Evolutionary conservation across 2,888 invertebrate genomes (phyloP).

Genomic region (Listrodromus nycthemerus): DNA sequence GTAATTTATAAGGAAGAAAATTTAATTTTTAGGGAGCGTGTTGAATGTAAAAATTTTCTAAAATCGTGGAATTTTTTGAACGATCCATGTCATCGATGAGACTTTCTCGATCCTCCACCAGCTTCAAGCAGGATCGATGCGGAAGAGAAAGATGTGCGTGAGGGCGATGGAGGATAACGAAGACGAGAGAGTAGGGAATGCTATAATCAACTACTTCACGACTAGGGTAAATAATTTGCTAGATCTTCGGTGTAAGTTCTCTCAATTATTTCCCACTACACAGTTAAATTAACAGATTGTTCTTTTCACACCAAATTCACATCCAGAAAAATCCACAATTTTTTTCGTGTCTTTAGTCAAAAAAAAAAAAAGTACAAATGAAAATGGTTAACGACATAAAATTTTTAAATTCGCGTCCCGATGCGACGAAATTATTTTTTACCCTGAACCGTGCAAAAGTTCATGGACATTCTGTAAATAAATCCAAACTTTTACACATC

Average conservation of each 20-base stretch:
- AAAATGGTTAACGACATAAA: too few species aligned
- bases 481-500: slow-evolving; percentile 28
- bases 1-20: not conserved
- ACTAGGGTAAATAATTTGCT: slow-evolving; percentile 77
- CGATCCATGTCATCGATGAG: slow-evolving; percentile 56
- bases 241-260: slow-evolving; percentile 21
- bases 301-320: too few species aligned
- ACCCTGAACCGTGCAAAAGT: too few species aligned
- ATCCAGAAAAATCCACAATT: too few species aligned
- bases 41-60: not conserved
- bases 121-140: slow-evolving; percentile 64
- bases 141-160: slow-evolving; percentile 77
- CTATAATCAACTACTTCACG: slow-evolving; percentile 81
- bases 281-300: too few species aligned
- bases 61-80: not conserved
- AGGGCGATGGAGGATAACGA: slow-evolving; percentile 78
- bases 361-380: too few species aligned
- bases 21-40: not conserved
- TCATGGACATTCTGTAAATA: too few species aligned
- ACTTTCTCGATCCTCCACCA: slow-evolving; percentile 29
- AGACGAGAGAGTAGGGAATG: slow-evolving; percentile 79
- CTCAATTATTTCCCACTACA: slow-evolving; percentile 9
- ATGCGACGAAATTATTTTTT: too few species aligned
- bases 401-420: too few species aligned
- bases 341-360: not conserved